Base-by-base conservation (phyloP, 2,888 invertebrate species). In the Lepetodrilus schrolli region DNA sequence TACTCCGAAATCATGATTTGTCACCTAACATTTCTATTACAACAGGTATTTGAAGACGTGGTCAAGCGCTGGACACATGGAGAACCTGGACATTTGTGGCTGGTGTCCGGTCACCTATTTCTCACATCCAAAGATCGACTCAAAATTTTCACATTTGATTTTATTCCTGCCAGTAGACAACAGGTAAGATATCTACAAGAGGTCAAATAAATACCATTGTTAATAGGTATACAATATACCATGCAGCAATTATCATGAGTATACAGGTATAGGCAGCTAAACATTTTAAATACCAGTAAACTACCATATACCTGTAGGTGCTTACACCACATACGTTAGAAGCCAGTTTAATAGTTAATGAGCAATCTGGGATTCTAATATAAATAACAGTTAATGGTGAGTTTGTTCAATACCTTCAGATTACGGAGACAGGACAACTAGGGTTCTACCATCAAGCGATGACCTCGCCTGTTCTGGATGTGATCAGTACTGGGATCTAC, bases 121-220 rank as follows among this genome's bases (percentile, higher is more conserved):
- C 68, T 86, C 4, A 69, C 80, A 3, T 66, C 81, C 21, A 70
- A 79, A 30, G 73, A 78, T 26, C 80, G 82, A 8, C 80, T 50
- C 48, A 78, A 82, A 48, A 78, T 86, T 3, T 72, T 81, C 34
- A 84, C 84, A 49, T 84, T 86, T 80, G 86, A 86, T 72, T 78
- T 77, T 34, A 84, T 82, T 72, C 78, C 81, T n/a, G 72, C 77
- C 5, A 71, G 70, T 37, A 74, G 75, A 43, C 74, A 78, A 36
- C 78, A 80, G 74, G 82, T 81, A 74, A 74, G 74, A 72, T 20
- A 17, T 5, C n/a, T 34, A 21, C 38, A n/a, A n/a, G n/a, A n/a
- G n/a, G n/a, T n/a, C n/a, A n/a, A n/a, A n/a, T n/a, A n/a, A n/a
- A n/a, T n/a, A n/a, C n/a, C n/a, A n/a, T 30, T 65, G 30, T 48